A percentile compares a stretch with the other conserved stretches of the same genome.
Evolutionary conservation across 2,113 vertebrate species (phyloP).

Genomic region (Sminthopsis crassicaudata): DNA sequence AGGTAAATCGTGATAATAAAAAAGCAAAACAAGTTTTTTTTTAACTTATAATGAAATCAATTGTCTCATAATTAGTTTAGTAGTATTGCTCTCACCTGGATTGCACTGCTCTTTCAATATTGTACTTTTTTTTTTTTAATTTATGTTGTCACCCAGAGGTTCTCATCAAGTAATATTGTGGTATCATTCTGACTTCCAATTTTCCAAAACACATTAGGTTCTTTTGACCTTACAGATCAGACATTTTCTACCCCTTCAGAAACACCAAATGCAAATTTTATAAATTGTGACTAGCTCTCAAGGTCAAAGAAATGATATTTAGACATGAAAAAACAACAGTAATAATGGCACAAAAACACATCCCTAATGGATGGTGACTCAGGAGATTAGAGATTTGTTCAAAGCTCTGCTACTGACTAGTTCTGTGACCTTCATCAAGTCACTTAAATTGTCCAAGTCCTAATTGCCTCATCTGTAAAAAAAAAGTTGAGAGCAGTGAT

Average conservation of each 20-base stretch:
- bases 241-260: neutral
- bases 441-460: neutral
- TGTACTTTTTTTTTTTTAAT: neutral
- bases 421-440: neutral
- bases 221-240: neutral
- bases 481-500: neutral
- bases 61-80: constrained; percentile 1
- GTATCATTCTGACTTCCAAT: neutral
- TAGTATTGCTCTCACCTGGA: neutral
- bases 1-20: neutral
- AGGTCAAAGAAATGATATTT: constrained; percentile 31
- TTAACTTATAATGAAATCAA: constrained; percentile 10
- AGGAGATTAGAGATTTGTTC: neutral
- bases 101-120: neutral
- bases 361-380: neutral
- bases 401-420: neutral
- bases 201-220: constrained; percentile 3
- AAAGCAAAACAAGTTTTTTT: neutral
- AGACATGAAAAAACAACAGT: neutral
- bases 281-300: constrained; percentile 10
- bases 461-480: constrained; percentile 14
- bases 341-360: neutral
- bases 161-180: constrained; percentile 12
- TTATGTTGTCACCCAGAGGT: neutral
- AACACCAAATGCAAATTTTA: constrained; percentile 25